A percentile compares a stretch with the other conserved stretches of the same genome.
Evolutionary conservation across 2,797 vertebrate genomes (phyloP).

Genomic region (Spinibarbus caldwelli): DNA sequence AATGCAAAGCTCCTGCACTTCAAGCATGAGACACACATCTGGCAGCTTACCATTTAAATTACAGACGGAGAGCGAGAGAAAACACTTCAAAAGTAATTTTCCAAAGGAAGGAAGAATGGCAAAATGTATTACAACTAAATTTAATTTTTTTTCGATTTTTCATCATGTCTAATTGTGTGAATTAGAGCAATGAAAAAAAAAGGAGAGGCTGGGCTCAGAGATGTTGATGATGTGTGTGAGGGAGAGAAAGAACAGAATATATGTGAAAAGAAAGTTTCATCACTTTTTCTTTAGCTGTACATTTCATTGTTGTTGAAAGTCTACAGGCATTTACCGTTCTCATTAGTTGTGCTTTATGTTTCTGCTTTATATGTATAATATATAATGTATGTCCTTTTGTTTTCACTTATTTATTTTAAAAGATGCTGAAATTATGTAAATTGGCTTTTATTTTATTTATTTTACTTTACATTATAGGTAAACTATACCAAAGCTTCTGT

Average conservation of each 20-base stretch:
- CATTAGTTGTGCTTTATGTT: slow-evolving; percentile 45
- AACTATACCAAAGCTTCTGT: background rate
- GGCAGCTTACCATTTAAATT: slow-evolving; percentile 99
- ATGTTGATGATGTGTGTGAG: slow-evolving; percentile 67
- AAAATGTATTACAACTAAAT: slow-evolving; percentile 90
- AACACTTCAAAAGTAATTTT: slow-evolving; percentile 94
- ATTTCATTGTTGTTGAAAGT: slow-evolving; percentile 60
- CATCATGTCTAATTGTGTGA: slow-evolving; percentile 87
- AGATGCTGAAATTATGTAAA: background rate
- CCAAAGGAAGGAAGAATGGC: slow-evolving; percentile 85
- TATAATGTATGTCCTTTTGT: background rate
- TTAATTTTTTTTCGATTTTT: slow-evolving; percentile 91
- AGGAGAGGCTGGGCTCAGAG: slow-evolving; percentile 73
- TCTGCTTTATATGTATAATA: slow-evolving; percentile 30
- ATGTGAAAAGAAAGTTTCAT: slow-evolving; percentile 57
- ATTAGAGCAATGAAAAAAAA: slow-evolving; percentile 75
- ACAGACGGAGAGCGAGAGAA: slow-evolving; percentile 77
- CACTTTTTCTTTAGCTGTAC: slow-evolving; percentile 49
- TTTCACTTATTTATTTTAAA: background rate
- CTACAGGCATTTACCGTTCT: slow-evolving; percentile 53
- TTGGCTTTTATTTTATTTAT: background rate
- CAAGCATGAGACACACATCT: slow-evolving; percentile 99
- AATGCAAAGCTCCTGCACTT: slow-evolving; percentile 99
- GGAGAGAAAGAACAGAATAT: slow-evolving; percentile 21
- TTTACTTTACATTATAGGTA: background rate